Evolutionary conservation across 2,797 vertebrate genomes (phyloP), one percentile per base, ranked within the genome.

Genomic region (Lacerta agilis): DNA sequence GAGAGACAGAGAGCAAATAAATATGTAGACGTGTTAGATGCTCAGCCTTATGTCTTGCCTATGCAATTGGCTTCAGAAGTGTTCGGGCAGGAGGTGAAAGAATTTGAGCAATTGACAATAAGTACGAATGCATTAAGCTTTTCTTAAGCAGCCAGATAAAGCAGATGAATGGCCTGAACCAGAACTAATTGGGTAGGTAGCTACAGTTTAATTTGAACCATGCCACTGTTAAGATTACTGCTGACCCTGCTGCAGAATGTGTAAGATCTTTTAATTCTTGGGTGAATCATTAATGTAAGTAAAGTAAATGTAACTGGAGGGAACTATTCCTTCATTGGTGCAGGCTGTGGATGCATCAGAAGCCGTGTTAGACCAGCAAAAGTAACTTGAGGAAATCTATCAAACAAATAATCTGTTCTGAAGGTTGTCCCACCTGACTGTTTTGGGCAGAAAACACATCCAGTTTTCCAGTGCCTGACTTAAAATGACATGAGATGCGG

Each of bases 121-220:
- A 66, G 17, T 33, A n/a, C 36, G 71, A 41, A 29, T 29, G 66
- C 5, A n/a, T 82, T 20, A 2, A 38, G 25, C 13, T 27, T 71
- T 75, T 49, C 71, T 82, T 49, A 7, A 78, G 5, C 1, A 71
- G 49, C 17, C 77, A 86, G 27, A 87, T 25, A 41, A 82, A 89
- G n/a, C 7, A 82, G 45, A 27, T 4, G 67, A 87, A 41, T 8
- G 67, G 18, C 10, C 38, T 43, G 79, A 45, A 61, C 29, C 25
- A 55, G 18, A 76, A n/a, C 2, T 6, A 38, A 87, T 2, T 2
- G 71, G 77, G 5, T 0, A 0, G 11, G 20, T 0, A 0, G 18
- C 0, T 69, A 33, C 43, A 8, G 45, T 38, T 89, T 73, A 76
- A 90, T 20, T 61, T 25, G 0, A 86, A 61, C 3, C 8, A 3